A percentile compares a stretch with the other conserved stretches of the same genome.
Evolutionary conservation across 2,797 vertebrate genomes (phyloP).

Genomic region (Lateolabrax maculatus): DNA sequence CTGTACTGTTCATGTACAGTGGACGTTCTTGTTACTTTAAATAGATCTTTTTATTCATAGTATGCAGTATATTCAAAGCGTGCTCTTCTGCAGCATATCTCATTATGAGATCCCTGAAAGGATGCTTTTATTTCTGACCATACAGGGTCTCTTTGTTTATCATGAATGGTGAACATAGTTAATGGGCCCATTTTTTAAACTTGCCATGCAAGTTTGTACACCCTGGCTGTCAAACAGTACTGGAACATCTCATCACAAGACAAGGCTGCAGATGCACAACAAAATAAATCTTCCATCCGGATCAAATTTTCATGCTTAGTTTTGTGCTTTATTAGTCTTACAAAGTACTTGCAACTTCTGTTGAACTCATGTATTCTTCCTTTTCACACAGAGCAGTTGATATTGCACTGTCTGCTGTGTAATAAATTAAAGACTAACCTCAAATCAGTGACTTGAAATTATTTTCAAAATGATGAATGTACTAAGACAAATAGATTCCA

Average conservation of each 20-base stretch:
- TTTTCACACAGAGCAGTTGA: neutral
- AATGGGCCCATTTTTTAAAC: constrained; percentile 51
- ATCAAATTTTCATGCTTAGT: neutral
- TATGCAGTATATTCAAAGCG: constrained; percentile 35
- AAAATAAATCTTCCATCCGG: neutral
- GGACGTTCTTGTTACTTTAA: constrained; percentile 38
- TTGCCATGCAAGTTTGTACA: constrained; percentile 37
- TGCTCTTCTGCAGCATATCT: constrained; percentile 47
- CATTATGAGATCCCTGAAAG: constrained; percentile 61
- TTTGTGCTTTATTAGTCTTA: constrained; percentile 1
- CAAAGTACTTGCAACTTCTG: neutral
- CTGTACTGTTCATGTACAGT: constrained; percentile 25
- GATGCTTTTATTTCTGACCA: constrained; percentile 54
- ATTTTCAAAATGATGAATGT: constrained; percentile 24
- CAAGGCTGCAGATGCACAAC: neutral
- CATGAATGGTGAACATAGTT: constrained; percentile 25
- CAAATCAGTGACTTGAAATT: constrained; percentile 9
- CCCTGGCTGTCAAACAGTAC: neutral
- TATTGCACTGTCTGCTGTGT: neutral
- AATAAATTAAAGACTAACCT: constrained; percentile 1
- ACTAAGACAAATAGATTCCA: constrained; percentile 33
- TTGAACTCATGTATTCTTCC: neutral
- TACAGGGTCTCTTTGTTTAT: constrained; percentile 54
- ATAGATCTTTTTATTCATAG: constrained; percentile 55
- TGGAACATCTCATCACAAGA: constrained; percentile 35